Conservation (phyloP, 2,113 vertebrate species). For the Rhinoderma darwinii region DNA sequence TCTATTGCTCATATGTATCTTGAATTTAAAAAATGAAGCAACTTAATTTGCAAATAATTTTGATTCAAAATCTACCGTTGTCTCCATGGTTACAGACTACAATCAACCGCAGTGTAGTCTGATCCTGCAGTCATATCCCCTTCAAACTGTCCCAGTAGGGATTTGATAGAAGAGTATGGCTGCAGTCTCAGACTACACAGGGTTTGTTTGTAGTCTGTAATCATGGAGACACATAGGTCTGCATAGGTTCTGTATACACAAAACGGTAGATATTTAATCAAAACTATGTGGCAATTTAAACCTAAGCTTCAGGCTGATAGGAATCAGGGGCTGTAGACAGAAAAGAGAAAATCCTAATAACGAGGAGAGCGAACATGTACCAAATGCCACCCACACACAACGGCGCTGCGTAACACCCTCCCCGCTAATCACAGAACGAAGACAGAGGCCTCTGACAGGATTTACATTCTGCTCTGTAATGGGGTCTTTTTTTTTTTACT, state of each 20-base stretch:
- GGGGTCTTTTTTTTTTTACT: neutral
- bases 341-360: neutral
- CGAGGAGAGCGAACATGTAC: neutral
- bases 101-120: neutral
- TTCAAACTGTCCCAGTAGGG: too few species aligned
- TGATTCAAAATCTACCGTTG: neutral
- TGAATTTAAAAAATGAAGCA: neutral
- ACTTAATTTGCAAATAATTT: neutral
- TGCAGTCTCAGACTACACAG: neutral
- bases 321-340: too few species aligned
- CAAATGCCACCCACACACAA: neutral
- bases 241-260: neutral
- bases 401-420: neutral
- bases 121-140: too few species aligned
- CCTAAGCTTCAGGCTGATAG: too few species aligned
- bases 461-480: neutral
- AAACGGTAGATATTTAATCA: neutral
- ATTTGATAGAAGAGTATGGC: neutral
- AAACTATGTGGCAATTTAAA: neutral
- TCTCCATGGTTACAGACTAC: neutral
- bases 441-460: neutral
- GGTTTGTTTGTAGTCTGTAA: neutral
- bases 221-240: neutral
- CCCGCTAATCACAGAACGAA: neutral
- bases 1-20: neutral